phyloP scores from a whole-genome alignment of 2,797 vertebrate species.

The Pampus argenteus region DNA sequence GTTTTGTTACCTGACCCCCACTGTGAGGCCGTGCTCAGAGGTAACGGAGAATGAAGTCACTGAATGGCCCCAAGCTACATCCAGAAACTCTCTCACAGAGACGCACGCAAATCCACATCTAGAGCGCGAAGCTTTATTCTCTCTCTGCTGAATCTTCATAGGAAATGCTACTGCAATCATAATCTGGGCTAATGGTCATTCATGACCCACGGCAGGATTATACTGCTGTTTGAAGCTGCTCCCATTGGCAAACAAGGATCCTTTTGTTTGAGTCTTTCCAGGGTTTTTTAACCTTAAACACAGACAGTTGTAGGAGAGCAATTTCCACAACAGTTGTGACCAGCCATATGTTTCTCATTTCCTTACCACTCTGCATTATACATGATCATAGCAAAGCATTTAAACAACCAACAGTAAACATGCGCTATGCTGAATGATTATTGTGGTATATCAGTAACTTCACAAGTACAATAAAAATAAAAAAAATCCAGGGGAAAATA shows the following conservation, averaged over 20 bases:
- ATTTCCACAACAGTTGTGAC: conserved; percentile 28
- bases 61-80: conserved; percentile 35
- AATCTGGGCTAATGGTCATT: conserved; percentile 67
- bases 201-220: conserved; percentile 70
- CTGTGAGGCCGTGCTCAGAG: conserved; percentile 49
- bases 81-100: conserved; percentile 8
- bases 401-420: neutral
- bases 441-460: conserved; percentile 42
- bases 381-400: neutral
- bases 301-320: conserved; percentile 14
- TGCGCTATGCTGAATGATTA: conserved; percentile 39
- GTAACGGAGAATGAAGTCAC: conserved; percentile 63
- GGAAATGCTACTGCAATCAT: conserved; percentile 60
- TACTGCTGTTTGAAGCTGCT: conserved; percentile 67
- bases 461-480: conserved; percentile 41
- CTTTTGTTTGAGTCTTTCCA: conserved; percentile 63
- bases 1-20: conserved; percentile 74
- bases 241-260: conserved; percentile 56
- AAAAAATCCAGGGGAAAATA: conserved; percentile 36
- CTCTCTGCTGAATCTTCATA: conserved; percentile 43
- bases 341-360: conserved; percentile 62
- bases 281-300: conserved; percentile 40
- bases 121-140: conserved; percentile 26
- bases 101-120: neutral
- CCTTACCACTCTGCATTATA: conserved; percentile 26